A percentile compares a stretch with the other conserved stretches of the same genome.
Conservation (phyloP, 2,113 vertebrate species). For the Alouatta palliata region DNA sequence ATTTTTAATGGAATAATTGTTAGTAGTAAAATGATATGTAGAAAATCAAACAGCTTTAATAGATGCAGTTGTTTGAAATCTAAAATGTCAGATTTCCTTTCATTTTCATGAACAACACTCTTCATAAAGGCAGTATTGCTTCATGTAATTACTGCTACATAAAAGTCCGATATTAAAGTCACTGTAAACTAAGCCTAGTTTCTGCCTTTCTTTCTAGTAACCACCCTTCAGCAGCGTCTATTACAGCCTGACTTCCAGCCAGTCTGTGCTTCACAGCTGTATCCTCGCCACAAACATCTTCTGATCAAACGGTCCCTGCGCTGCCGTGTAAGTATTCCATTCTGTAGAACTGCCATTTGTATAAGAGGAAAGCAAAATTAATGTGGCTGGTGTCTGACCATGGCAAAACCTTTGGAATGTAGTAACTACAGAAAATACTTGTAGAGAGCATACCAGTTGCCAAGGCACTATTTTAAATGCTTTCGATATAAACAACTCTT, state of each 20-base stretch:
- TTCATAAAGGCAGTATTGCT: neutral
- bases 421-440: neutral
- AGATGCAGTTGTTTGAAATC: slow-evolving; percentile 6
- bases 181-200: slow-evolving; percentile 11
- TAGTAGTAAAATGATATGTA: slow-evolving; percentile 30
- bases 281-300: slow-evolving; percentile 98
- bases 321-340: slow-evolving; percentile 89
- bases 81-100: neutral
- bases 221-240: slow-evolving; percentile 96
- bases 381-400: neutral
- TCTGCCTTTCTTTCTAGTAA: slow-evolving; percentile 86
- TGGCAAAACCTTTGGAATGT: neutral
- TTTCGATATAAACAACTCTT: slow-evolving; percentile 24
- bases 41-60: neutral
- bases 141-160: neutral
- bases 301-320: slow-evolving; percentile 98
- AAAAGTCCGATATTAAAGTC: slow-evolving; percentile 7
- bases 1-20: slow-evolving; percentile 15
- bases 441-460: neutral
- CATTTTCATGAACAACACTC: neutral
- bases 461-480: neutral
- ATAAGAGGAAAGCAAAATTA: neutral
- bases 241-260: slow-evolving; percentile 98
- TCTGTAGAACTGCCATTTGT: neutral
- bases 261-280: slow-evolving; percentile 94